phyloP scores from a whole-genome alignment of 2,113 vertebrate genomes.

The Regulus satrapa region DNA sequence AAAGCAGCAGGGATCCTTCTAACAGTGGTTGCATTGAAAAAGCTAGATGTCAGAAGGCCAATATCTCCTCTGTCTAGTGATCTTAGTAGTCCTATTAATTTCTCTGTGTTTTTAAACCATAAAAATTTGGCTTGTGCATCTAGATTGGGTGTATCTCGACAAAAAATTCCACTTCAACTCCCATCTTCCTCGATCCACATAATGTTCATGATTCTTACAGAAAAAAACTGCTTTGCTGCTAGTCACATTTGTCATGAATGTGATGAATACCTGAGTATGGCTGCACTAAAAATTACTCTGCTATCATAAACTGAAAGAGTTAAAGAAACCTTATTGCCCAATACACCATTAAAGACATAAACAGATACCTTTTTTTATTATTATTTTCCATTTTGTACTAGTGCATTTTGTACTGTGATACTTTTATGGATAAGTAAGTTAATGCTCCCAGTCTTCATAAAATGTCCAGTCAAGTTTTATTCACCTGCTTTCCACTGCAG shows the following conservation, averaged over 20 bases:
- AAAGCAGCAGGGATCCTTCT: neutral
- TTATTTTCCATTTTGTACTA: neutral
- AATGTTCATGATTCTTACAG: neutral
- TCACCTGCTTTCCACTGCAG: neutral
- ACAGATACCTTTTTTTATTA: neutral
- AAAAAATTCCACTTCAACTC: neutral
- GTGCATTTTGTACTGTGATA: neutral
- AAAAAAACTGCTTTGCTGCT: neutral
- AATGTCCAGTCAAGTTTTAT: neutral
- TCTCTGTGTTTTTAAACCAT: neutral
- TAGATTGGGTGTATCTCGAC: neutral
- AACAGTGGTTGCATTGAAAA: neutral
- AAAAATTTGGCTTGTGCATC: neutral
- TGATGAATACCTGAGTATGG: neutral
- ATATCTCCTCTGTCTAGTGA: neutral
- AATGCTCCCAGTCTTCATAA: neutral
- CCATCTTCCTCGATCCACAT: fast-evolving
- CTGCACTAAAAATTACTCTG: neutral
- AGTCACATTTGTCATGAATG: neutral
- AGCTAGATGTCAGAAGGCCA: neutral
- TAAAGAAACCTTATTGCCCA: neutral
- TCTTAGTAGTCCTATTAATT: neutral
- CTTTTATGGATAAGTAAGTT: neutral
- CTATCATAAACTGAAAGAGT: neutral
- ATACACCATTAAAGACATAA: neutral